These are phyloP conservation scores for Actinernus sp. DNA, from an alignment of 92 coral and sea anemone genomes.

Conservation along the genomic window DNA sequence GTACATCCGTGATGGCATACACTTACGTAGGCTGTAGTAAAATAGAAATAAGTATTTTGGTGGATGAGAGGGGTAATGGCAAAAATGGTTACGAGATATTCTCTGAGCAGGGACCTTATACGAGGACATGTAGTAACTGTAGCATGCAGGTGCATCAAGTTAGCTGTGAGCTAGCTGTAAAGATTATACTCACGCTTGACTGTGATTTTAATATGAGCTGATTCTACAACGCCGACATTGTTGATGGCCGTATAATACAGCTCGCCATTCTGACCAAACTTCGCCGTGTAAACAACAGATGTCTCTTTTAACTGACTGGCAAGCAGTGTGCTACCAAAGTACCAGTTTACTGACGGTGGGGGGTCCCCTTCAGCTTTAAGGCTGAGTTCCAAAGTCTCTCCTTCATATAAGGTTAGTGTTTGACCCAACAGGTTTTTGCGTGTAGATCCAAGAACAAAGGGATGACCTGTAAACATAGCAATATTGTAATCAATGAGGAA, in stretches of 20 bases:
- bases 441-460: not conserved
- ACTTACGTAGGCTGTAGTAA: too few relatives aligned
- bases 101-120: too few relatives aligned
- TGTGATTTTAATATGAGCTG: not conserved
- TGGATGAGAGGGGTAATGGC: too few relatives aligned
- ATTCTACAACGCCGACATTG: not conserved
- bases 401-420: not conserved
- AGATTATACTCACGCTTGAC: conserved; percentile 3
- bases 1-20: too few relatives aligned
- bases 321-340: not conserved
- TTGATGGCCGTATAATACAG: not conserved
- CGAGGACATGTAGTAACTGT: too few relatives aligned
- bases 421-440: not conserved
- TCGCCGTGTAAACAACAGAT: not conserved
- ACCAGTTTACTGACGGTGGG: not conserved
- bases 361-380: not conserved
- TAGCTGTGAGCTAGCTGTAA: too few relatives aligned
- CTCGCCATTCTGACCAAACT: not conserved
- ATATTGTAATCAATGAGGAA: too few relatives aligned
- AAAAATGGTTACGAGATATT: too few relatives aligned
- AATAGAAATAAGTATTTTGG: too few relatives aligned
- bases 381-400: not conserved
- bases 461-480: conserved; percentile 1
- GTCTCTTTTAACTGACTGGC: not conserved
- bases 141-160: not conserved